Evolutionary conservation across 2,888 invertebrate species (phyloP).

Genomic region (Oasisia sp.): DNA sequence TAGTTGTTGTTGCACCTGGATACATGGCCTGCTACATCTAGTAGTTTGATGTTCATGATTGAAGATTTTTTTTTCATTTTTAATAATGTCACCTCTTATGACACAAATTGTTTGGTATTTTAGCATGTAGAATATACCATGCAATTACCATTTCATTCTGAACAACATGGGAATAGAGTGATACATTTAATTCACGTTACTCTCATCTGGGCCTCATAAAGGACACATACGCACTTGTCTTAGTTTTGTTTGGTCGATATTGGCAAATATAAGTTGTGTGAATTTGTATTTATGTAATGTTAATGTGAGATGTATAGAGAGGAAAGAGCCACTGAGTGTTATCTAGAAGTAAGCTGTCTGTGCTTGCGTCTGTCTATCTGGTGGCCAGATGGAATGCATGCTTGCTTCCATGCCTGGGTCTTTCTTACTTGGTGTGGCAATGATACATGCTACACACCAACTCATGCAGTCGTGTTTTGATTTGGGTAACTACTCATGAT

Average conservation of each 20-base stretch:
- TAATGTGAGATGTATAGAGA: neutral
- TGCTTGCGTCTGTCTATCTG: constrained; percentile 43
- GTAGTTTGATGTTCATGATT: neutral
- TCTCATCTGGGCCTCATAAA: neutral
- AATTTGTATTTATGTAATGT: neutral
- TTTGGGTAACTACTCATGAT: neutral
- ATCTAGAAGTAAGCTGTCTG: neutral
- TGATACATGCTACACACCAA: constrained; percentile 31
- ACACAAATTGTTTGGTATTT: neutral
- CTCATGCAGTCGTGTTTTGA: neutral
- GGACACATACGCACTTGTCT: neutral
- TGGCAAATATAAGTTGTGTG: neutral
- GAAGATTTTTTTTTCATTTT: neutral
- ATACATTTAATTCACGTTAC: neutral
- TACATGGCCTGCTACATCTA: neutral
- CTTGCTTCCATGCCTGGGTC: constrained; percentile 29
- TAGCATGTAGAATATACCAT: neutral
- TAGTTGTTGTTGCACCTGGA: neutral
- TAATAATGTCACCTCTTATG: neutral
- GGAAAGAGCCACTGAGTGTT: neutral
- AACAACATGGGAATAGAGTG: neutral
- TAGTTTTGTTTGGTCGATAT: neutral
- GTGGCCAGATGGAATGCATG: constrained; percentile 44
- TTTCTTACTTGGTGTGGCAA: constrained; percentile 29
- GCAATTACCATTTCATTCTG: neutral